Base-by-base conservation (phyloP, 2,797 vertebrate genomes). In the Alectoris magna region DNA sequence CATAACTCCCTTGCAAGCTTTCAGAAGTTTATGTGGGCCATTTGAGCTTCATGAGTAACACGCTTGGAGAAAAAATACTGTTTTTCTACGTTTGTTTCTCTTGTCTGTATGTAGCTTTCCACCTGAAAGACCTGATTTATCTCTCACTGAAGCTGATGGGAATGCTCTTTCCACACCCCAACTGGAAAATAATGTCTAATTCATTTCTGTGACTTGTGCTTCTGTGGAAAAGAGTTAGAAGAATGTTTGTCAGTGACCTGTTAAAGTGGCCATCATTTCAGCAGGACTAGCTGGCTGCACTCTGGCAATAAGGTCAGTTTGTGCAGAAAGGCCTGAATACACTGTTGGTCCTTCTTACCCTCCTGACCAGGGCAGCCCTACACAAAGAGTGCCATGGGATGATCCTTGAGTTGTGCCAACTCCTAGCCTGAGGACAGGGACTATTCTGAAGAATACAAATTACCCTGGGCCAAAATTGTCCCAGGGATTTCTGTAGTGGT, bases 401-500 rank as follows among this genome's bases (percentile, higher is more conserved):
- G 41, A 27, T 39, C 44, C 6, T 27, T 36, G 43, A 64, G 55
- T 60, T 81, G 14, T 53, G 9, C 43, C 29, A 27, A 43, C 22
- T 68, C 5, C 0, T n/a, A 39, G 46, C 16, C 24, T 38, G 26
- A 66, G 34, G 13, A 27, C 27, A 8, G 0, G 1, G 26, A 34
- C 5, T 62, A 38, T 51, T 21, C 26, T 0, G 1, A n/a, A 46
- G 3, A 51, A 4, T n/a, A 26, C 0, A 0, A 81, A 36, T 27
- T 67, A 27, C 11, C 6, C 2, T 1, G 38, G 16, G 9, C 56
- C 60, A 80, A 49, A 91, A 60, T 11, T 41, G 6, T 67, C 31
- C 24, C 72, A 53, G 36, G 38, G 16, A 14, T 7, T 0, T 0
- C 1, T 70, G 51, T 9, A 38, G 7, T 46, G 26, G 29, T 74